Conservation (phyloP, 2,113 vertebrate species). For the Ptyas mucosa region DNA sequence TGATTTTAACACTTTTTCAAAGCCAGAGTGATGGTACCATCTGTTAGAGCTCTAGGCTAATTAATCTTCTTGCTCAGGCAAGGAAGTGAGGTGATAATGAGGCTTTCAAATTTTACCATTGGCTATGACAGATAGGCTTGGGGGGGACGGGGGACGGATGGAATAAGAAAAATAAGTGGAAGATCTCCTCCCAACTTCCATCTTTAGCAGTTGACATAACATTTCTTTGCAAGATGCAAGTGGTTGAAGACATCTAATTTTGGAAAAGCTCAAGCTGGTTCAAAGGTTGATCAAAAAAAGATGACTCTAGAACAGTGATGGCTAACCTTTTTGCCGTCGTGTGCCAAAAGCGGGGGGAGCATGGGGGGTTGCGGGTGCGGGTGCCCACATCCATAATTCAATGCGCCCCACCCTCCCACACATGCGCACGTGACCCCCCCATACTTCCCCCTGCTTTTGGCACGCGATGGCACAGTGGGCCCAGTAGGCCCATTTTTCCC, state of each 20-base stretch:
- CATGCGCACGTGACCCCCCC: no score
- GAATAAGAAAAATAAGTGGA: neutral
- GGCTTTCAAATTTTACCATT: neutral
- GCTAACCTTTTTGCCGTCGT: no score
- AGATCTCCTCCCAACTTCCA: neutral
- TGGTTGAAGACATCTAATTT: neutral
- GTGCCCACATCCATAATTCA: no score
- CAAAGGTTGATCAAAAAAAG: neutral
- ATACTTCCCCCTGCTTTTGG: no score
- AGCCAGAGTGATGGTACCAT: neutral
- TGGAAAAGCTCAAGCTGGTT: neutral
- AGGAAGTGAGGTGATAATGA: neutral
- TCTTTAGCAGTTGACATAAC: neutral
- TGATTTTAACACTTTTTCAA: neutral
- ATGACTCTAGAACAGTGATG: neutral
- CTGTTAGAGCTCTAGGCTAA: neutral
- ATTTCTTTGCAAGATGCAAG: neutral
- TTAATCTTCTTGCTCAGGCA: neutral
- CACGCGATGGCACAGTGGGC: no score
- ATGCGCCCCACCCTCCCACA: no score
- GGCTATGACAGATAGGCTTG: neutral
- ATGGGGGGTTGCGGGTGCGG: no score
- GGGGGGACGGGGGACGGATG: rapidly evolving
- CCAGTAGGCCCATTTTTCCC: no score
- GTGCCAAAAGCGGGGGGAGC: no score